Evolutionary conservation across 2,888 invertebrate species (phyloP).

Genomic region (Endomychus coccineus): DNA sequence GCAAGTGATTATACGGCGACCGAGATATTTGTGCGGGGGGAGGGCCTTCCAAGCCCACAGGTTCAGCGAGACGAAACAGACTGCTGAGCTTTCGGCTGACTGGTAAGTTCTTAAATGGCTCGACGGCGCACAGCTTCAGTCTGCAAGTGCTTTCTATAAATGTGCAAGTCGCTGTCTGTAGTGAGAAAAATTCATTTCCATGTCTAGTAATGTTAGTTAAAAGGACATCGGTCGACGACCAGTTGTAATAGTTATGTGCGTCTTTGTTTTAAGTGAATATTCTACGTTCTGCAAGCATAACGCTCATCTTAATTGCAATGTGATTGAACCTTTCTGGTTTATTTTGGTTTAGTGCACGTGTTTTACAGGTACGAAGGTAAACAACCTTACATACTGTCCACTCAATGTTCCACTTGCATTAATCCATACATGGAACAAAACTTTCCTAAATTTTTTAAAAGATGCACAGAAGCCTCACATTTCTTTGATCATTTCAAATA

Average conservation of each 20-base stretch:
- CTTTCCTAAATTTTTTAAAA: slow-evolving; percentile 3
- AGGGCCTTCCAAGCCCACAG: no score
- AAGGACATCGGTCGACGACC: no score
- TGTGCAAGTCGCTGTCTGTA: background rate
- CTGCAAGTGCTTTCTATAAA: background rate
- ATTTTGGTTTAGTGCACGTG: slow-evolving; percentile 24
- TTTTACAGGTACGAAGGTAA: slow-evolving; percentile 26
- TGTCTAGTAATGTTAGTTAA: slow-evolving; percentile 11
- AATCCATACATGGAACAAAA: background rate
- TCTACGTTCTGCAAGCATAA: no score
- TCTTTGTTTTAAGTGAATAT: no score
- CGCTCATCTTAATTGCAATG: slow-evolving; percentile 11
- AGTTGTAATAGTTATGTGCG: no score
- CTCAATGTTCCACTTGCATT: slow-evolving; percentile 1
- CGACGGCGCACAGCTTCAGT: background rate
- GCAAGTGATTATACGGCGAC: slow-evolving; percentile 13
- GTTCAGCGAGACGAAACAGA: no score
- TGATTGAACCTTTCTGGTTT: slow-evolving; percentile 18
- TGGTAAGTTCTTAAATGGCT: slow-evolving; percentile 9
- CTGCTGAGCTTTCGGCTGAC: slow-evolving; percentile 11
- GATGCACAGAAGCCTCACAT: no score
- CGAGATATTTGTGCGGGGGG: slow-evolving; percentile 4
- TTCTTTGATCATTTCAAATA: slow-evolving; percentile 12
- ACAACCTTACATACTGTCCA: slow-evolving; percentile 26
- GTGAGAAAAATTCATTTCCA: slow-evolving; percentile 7